Evolutionary conservation across 2,888 invertebrate species (phyloP).

Genomic region (Villa cingulata): DNA sequence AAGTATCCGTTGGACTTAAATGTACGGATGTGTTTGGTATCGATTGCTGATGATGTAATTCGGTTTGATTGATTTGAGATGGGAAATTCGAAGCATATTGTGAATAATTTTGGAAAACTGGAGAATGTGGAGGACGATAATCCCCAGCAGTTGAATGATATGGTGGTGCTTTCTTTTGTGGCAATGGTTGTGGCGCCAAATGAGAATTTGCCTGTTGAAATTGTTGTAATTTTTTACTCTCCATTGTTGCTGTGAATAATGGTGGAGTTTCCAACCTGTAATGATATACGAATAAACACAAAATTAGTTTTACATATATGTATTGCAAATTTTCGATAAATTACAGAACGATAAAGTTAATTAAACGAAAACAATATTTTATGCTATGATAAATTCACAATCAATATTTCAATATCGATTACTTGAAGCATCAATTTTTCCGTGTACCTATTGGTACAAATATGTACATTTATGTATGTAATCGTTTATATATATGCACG

Average conservation of each 20-base stretch:
- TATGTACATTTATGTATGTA: no score
- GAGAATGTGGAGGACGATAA: slow-evolving; percentile 41
- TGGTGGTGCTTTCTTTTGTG: slow-evolving; percentile 41
- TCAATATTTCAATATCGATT: no score
- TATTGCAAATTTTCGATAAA: no score
- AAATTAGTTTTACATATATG: no score
- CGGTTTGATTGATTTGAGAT: slow-evolving; percentile 15
- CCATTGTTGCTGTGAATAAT: slow-evolving; percentile 50
- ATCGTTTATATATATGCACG: no score
- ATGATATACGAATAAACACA: no score
- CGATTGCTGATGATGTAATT: slow-evolving; percentile 9
- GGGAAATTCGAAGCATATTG: slow-evolving; percentile 15
- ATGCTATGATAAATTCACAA: no score
- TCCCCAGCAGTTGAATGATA: slow-evolving; percentile 35
- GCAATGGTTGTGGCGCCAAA: slow-evolving; percentile 35
- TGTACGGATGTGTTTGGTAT: slow-evolving; percentile 23
- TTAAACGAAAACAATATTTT: no score
- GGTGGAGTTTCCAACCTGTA: slow-evolving; percentile 64
- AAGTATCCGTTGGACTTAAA: slow-evolving; percentile 30
- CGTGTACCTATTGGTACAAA: no score
- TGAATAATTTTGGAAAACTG: slow-evolving; percentile 25
- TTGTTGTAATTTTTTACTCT: slow-evolving; percentile 47
- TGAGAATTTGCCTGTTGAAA: slow-evolving; percentile 31
- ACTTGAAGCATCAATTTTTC: no score
- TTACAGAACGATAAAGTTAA: no score